Evolutionary conservation across 2,888 invertebrate species (phyloP).

Genomic region (Salticus scenicus): DNA sequence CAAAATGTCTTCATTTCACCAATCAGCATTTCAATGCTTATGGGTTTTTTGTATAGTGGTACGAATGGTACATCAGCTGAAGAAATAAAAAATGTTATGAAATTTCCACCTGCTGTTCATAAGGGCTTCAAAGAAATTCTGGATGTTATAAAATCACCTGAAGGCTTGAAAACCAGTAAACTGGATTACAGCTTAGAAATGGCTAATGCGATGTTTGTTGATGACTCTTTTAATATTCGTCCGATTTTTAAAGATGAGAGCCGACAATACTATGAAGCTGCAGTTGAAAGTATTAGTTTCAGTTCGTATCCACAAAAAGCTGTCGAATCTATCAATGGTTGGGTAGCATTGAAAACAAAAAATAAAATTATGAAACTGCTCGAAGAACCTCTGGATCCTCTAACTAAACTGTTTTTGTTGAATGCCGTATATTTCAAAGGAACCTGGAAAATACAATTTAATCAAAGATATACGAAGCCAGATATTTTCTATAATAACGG

Average conservation of each 20-base stretch:
- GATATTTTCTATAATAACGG: conserved; percentile 73
- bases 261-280: conserved; percentile 54
- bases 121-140: conserved; percentile 40
- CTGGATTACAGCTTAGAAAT: conserved; percentile 73
- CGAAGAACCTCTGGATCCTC: conserved; percentile 57
- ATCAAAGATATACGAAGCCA: conserved; percentile 73
- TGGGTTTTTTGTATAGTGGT: conserved; percentile 66
- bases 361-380: conserved; percentile 66
- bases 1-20: conserved; percentile 69
- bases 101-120: conserved; percentile 31
- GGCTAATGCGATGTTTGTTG: conserved; percentile 84
- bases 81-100: conserved; percentile 46
- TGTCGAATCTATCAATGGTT: conserved; percentile 66
- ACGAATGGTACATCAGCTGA: conserved; percentile 46
- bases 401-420: conserved; percentile 76
- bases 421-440: conserved; percentile 78
- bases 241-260: conserved; percentile 39
- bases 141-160: conserved; percentile 32
- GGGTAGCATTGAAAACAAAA: conserved; percentile 62
- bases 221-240: conserved; percentile 75
- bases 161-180: conserved; percentile 8
- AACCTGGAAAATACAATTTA: conserved; percentile 76
- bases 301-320: conserved; percentile 46
- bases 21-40: conserved; percentile 59
- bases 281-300: conserved; percentile 67